These are phyloP conservation scores for Himalopsyche phryganea DNA, from an alignment of 1,140 invertebrate genomes.

Conservation along the genomic window DNA sequence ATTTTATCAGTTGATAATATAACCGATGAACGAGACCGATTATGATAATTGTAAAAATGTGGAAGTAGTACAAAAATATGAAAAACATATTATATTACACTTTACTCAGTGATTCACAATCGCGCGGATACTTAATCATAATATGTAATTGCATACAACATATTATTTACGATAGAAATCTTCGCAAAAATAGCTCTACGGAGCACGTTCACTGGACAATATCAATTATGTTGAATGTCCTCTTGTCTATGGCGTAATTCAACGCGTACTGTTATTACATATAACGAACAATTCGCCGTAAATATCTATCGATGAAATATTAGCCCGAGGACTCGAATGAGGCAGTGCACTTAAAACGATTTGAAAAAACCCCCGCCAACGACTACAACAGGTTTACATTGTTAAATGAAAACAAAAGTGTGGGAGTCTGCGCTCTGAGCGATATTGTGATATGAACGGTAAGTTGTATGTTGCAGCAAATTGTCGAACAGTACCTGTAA, in stretches of 20 bases:
- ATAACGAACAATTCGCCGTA: constrained; percentile 14
- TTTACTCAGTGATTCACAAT: too few species aligned
- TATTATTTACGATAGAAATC: constrained; percentile 1
- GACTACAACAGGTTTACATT: constrained; percentile 15
- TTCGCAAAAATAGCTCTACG: too few species aligned
- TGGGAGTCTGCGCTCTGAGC: constrained; percentile 10
- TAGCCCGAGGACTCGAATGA: constrained; percentile 9
- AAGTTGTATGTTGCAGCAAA: too few species aligned
- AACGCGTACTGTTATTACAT: neutral
- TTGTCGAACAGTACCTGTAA: too few species aligned
- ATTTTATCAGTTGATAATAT: too few species aligned
- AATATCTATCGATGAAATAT: constrained; percentile 8
- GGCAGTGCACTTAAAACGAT: constrained; percentile 8
- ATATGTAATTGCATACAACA: neutral
- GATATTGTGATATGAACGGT: too few species aligned
- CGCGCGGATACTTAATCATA: neutral
- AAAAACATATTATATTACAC: too few species aligned
- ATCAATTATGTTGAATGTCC: too few species aligned
- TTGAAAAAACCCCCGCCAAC: constrained; percentile 6
- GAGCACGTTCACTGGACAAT: too few species aligned
- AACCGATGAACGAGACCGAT: too few species aligned
- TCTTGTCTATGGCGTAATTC: neutral
- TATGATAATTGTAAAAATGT: too few species aligned
- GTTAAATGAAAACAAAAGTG: constrained; percentile 28
- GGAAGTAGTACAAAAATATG: too few species aligned